phyloP scores from a whole-genome alignment of 2,888 invertebrate genomes.

The Nudaria mundana region DNA sequence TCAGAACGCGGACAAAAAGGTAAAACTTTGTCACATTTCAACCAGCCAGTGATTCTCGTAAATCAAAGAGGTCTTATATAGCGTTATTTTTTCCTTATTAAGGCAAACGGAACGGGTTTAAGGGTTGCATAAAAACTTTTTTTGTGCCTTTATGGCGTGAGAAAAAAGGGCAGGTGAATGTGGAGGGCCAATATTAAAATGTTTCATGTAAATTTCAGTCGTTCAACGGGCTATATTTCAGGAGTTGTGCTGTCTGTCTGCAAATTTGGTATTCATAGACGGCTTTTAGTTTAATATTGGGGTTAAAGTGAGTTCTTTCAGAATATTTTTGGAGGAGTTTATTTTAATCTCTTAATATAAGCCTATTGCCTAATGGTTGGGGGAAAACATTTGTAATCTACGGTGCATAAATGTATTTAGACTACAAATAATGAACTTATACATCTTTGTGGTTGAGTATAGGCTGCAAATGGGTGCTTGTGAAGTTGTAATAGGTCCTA shows the following conservation, averaged over 20 bases:
- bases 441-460: too few relatives aligned
- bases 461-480: too few relatives aligned
- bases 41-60: constrained; percentile 38
- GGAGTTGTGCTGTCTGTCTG: constrained; percentile 61
- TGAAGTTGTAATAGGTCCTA: too few relatives aligned
- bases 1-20: constrained; percentile 37
- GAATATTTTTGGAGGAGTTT: constrained; percentile 24
- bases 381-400: too few relatives aligned
- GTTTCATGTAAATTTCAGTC: constrained; percentile 79
- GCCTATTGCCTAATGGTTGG: not conserved
- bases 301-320: constrained; percentile 34
- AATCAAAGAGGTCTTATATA: constrained; percentile 46
- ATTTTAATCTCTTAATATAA: constrained; percentile 25
- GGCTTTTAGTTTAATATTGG: constrained; percentile 68
- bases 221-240: constrained; percentile 69
- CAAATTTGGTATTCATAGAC: constrained; percentile 73
- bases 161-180: constrained; percentile 74
- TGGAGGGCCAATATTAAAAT: constrained; percentile 72
- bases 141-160: constrained; percentile 64
- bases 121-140: constrained; percentile 33
- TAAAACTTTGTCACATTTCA: constrained; percentile 44
- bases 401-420: too few relatives aligned
- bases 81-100: constrained; percentile 37
- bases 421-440: too few relatives aligned
- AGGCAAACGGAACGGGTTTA: constrained; percentile 36